Base-by-base conservation (phyloP, 64 coral and sea anemone genomes). In the Actinia tenebrosa region DNA sequence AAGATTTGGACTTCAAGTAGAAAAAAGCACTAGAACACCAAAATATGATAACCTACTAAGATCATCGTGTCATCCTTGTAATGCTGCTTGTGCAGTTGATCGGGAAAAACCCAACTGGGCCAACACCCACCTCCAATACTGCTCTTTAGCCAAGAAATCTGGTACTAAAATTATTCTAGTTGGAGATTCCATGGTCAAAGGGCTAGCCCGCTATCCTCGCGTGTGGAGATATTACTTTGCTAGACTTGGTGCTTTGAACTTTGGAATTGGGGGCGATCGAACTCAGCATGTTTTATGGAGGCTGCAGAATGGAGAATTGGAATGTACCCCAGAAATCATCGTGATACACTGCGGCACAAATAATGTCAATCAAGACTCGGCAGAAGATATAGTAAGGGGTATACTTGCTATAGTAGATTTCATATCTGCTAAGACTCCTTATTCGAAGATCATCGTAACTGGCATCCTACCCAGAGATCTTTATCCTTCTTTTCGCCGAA, bases 251-350 rank as follows among this genome's bases (percentile, higher is more conserved):
- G 88, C 93, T 5, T 66, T 99, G 6, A 95, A 93, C 86, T 93
- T 99, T 87, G 97, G 97, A n/a, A 89, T 99, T 37, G 90, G 93
- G 64, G 97, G 97, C 27, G 97, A 99, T 60, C 89, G 91, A 64
- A 95, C 93, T 45, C 97, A 99, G 78, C 97, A 99, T 89, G 97
- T 99, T 56, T 59, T 99, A 2, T 99, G 97, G 97, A 86, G 97
- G 62, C 78, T 99, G 4, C 87, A 95, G 46, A 92, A 99, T 83
- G 97, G 97, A 1, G 97, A 99, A 45, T 25, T 99, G 20, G 91
- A 99, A 26, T 93, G 93, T 87, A 79, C 88, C 50, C 93, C 93
- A 6, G 92, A 95, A 87, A 87, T 99, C 0, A 22, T 95, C 50
- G 97, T 99, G 1, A 52, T 95, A 10, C 97, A 95, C 15, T 95